Evolutionary conservation across 2,888 invertebrate species (phyloP).

Genomic region (Zelleria hepariella): DNA sequence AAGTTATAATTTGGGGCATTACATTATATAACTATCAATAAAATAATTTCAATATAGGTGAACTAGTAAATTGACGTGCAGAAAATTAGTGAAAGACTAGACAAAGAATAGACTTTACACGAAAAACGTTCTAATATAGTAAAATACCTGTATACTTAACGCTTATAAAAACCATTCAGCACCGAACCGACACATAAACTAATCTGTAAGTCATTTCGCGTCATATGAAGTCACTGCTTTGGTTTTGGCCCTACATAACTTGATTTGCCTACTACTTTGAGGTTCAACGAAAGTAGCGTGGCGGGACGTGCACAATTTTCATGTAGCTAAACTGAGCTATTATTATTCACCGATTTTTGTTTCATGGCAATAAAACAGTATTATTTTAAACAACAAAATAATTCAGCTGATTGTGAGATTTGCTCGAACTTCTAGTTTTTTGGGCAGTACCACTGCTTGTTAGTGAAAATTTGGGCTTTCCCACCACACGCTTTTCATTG

Average conservation of each 20-base stretch:
- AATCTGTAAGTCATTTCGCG: not conserved
- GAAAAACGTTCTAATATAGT: not conserved
- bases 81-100: not conserved
- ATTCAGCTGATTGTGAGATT: no score
- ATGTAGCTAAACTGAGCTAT: no score
- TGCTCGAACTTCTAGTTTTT: no score
- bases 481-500: no score
- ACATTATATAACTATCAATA: not conserved
- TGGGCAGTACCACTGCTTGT: no score
- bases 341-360: no score
- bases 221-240: not conserved
- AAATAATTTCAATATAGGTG: not conserved
- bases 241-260: not conserved
- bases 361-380: no score
- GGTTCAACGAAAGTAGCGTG: no score
- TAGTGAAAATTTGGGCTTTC: no score
- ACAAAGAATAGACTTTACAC: not conserved
- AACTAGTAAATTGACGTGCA: not conserved
- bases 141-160: constrained; percentile 12
- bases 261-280: not conserved
- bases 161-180: constrained; percentile 18
- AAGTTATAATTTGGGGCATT: not conserved
- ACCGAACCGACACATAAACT: constrained; percentile 19
- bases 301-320: no score
- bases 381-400: no score